These are phyloP conservation scores for Actenoides hombroni DNA, from an alignment of 2,113 vertebrate genomes.

Conservation along the genomic window DNA sequence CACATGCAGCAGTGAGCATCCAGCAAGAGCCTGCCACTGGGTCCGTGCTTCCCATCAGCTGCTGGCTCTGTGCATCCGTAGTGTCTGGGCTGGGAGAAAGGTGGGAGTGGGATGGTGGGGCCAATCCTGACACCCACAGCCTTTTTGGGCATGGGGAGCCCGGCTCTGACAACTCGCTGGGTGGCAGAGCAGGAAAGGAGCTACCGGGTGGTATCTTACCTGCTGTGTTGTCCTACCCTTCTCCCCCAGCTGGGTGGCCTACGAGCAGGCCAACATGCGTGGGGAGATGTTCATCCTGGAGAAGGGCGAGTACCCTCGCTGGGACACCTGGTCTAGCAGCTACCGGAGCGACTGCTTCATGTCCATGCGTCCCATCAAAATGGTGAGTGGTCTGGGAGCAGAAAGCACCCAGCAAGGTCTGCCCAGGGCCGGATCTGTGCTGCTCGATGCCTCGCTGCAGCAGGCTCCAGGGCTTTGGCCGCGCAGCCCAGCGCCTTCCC, in stretches of 20 bases:
- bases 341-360: constrained; percentile 92
- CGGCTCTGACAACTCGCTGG: accelerated
- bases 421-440: accelerated
- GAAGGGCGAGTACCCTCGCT: constrained; percentile 95
- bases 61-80: accelerated
- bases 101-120: not conserved
- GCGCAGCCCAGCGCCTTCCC: accelerated
- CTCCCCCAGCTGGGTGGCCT: constrained; percentile 88
- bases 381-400: constrained; percentile 72
- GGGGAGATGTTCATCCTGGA: constrained; percentile 98
- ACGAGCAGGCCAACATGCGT: constrained; percentile 91
- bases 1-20: accelerated
- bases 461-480: not conserved
- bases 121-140: not conserved
- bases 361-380: constrained; percentile 90
- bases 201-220: not conserved
- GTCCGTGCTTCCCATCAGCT: not conserved
- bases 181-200: not conserved
- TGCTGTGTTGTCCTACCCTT: accelerated
- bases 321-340: constrained; percentile 97
- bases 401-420: accelerated
- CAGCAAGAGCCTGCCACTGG: not conserved
- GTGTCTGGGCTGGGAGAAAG: not conserved
- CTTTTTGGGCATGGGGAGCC: not conserved
- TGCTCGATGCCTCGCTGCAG: accelerated